These are phyloP conservation scores for Drosophila obscura DNA, from an alignment of 1,140 invertebrate species.

Conservation along the genomic window DNA sequence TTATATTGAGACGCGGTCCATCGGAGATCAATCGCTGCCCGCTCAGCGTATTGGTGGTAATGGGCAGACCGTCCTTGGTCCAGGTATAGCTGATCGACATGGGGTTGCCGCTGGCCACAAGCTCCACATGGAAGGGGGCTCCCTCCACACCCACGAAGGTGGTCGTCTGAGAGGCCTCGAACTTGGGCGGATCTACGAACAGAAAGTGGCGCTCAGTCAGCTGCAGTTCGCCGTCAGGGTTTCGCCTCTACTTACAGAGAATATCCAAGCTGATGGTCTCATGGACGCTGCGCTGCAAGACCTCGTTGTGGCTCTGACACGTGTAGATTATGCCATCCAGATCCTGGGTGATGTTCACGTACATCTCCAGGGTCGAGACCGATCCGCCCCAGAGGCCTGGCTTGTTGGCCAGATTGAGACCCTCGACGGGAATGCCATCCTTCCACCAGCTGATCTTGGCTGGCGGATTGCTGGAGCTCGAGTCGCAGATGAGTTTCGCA, in stretches of 20 bases:
- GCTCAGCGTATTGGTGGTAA: slow-evolving; percentile 83
- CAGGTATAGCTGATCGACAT: slow-evolving; percentile 92
- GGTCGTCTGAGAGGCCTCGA: slow-evolving; percentile 86
- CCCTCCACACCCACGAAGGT: slow-evolving; percentile 91
- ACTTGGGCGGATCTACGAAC: slow-evolving; percentile 90
- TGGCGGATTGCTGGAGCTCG: slow-evolving; percentile 95
- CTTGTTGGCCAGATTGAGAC: slow-evolving; percentile 88
- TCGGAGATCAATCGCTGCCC: slow-evolving; percentile 88
- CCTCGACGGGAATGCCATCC: slow-evolving; percentile 91
- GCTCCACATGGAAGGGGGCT: slow-evolving; percentile 90
- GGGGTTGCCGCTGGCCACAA: slow-evolving; percentile 94
- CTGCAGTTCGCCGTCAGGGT: not conserved
- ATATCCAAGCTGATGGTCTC: slow-evolving; percentile 95
- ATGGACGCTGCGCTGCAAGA: slow-evolving; percentile 91
- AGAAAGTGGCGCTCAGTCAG: not conserved
- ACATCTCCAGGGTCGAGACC: slow-evolving; percentile 91
- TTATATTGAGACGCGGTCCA: slow-evolving; percentile 93
- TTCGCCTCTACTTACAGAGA: slow-evolving; percentile 89
- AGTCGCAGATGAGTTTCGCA: slow-evolving; percentile 93
- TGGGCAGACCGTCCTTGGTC: slow-evolving; percentile 92
- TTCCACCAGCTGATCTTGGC: slow-evolving; percentile 96
- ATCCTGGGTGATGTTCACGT: slow-evolving; percentile 92
- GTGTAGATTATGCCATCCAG: slow-evolving; percentile 95
- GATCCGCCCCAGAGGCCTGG: slow-evolving; percentile 92
- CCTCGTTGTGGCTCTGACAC: slow-evolving; percentile 94